These are phyloP conservation scores for Halocynthia roretzi DNA, from an alignment of 23 tunicate genomes.

Conservation along the genomic window DNA sequence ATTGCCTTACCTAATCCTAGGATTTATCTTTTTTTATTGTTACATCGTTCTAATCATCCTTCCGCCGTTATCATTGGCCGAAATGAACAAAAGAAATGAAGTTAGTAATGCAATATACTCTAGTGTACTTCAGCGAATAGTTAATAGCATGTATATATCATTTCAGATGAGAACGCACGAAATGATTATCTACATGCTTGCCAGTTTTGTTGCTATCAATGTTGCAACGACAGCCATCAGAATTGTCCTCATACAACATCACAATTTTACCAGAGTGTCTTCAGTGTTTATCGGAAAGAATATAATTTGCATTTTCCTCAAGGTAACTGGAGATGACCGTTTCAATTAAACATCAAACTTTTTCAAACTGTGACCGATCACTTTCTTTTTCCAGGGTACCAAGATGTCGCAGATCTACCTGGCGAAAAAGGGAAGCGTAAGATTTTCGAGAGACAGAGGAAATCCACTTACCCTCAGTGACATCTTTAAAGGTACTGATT, in stretches of 20 bases:
- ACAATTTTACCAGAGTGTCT: slow-evolving; percentile 35
- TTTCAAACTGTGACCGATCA: neutral
- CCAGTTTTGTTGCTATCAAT: slow-evolving; percentile 54
- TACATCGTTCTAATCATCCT: slow-evolving; percentile 56
- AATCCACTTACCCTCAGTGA: neutral
- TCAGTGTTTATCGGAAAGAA: slow-evolving; percentile 67
- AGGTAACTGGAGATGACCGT: slow-evolving; percentile 27
- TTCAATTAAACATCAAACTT: neutral
- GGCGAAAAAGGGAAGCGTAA: slow-evolving; percentile 14
- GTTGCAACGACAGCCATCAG: slow-evolving; percentile 48
- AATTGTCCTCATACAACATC: slow-evolving; percentile 30
- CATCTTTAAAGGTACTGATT: too few species aligned
- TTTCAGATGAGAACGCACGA: slow-evolving; percentile 39
- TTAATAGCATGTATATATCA: neutral
- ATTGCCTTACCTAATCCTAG: slow-evolving; percentile 42
- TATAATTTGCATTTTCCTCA: slow-evolving; percentile 60
- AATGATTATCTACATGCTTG: slow-evolving; percentile 60
- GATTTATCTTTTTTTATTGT: slow-evolving; percentile 59
- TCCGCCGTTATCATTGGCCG: slow-evolving; percentile 73
- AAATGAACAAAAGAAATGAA: slow-evolving; percentile 57
- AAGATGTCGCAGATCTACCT: slow-evolving; percentile 35
- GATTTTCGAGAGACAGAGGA: slow-evolving; percentile 11
- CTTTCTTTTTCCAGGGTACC: slow-evolving; percentile 20
- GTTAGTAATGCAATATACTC: neutral
- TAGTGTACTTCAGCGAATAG: neutral